Conservation (phyloP, 1,140 invertebrate species). For the Cydia pomonella region DNA sequence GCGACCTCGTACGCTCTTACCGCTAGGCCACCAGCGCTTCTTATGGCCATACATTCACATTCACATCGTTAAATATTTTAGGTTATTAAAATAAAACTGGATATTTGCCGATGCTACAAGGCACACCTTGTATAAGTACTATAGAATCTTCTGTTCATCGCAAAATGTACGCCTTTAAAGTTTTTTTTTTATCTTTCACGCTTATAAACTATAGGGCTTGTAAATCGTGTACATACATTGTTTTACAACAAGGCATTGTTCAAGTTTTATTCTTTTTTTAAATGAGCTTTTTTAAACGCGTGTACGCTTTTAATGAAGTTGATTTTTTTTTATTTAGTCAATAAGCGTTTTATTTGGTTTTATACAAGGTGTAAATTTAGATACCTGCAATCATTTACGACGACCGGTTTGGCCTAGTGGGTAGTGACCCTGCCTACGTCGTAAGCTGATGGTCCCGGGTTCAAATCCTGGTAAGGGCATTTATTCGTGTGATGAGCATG, state of each 20-base stretch:
- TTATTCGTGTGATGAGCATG: no score
- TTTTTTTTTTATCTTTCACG: neutral
- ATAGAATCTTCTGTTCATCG: neutral
- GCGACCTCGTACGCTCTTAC: no score
- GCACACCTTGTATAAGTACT: neutral
- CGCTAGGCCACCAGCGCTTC: no score
- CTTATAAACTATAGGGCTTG: constrained; percentile 7
- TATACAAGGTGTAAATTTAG: no score
- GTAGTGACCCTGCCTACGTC: no score
- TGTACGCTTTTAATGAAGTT: neutral
- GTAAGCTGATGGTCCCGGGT: no score
- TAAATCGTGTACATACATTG: neutral
- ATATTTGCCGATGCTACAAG: neutral
- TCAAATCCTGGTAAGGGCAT: no score
- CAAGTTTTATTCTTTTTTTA: neutral
- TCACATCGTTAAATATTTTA: no score
- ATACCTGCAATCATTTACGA: no score
- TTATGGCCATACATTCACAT: no score
- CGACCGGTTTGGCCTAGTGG: no score
- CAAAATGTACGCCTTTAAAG: neutral
- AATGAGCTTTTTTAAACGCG: neutral
- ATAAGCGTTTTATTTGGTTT: neutral
- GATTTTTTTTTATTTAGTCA: neutral
- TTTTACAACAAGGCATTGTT: neutral
- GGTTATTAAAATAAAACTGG: no score